A percentile compares a stretch with the other conserved stretches of the same genome.
Evolutionary conservation across 2,888 invertebrate genomes (phyloP).

Genomic region (Lasiommata megera): DNA sequence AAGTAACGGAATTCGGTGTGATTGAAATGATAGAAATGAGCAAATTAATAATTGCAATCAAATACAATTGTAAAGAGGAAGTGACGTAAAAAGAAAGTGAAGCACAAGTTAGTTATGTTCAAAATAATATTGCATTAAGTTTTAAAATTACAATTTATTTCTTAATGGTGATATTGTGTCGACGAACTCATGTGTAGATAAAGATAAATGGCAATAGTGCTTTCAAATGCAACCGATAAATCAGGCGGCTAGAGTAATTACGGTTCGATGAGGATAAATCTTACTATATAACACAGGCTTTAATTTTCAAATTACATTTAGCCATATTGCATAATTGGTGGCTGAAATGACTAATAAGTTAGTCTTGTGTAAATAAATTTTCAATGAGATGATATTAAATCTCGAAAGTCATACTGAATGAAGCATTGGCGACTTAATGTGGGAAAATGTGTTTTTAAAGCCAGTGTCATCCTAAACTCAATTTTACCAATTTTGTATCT

Average conservation of each 20-base stretch:
- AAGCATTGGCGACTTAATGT: no score
- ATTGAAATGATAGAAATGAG: no score
- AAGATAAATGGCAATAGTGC: slow-evolving; percentile 51
- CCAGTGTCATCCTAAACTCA: no score
- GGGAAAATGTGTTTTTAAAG: no score
- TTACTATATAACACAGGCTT: slow-evolving; percentile 58
- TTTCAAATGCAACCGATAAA: slow-evolving; percentile 61
- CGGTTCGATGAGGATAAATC: slow-evolving; percentile 48
- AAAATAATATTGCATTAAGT: not conserved
- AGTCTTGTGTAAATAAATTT: no score
- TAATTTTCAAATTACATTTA: slow-evolving; percentile 32
- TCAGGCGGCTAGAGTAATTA: slow-evolving; percentile 66
- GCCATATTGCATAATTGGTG: not conserved
- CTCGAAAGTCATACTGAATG: no score
- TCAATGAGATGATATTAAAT: no score
- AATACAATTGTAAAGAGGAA: not conserved
- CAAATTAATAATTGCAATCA: not conserved
- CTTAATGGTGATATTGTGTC: slow-evolving; percentile 35
- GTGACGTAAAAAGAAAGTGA: not conserved
- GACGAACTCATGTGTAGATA: slow-evolving; percentile 40
- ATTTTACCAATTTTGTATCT: no score
- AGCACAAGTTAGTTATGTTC: not conserved
- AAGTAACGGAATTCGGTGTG: not conserved
- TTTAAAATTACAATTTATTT: slow-evolving; percentile 30
- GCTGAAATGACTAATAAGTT: not conserved